Evolutionary conservation across 2,113 vertebrate genomes (phyloP), one percentile per base, ranked within the genome.

Genomic region (Prionailurus bengalensis): DNA sequence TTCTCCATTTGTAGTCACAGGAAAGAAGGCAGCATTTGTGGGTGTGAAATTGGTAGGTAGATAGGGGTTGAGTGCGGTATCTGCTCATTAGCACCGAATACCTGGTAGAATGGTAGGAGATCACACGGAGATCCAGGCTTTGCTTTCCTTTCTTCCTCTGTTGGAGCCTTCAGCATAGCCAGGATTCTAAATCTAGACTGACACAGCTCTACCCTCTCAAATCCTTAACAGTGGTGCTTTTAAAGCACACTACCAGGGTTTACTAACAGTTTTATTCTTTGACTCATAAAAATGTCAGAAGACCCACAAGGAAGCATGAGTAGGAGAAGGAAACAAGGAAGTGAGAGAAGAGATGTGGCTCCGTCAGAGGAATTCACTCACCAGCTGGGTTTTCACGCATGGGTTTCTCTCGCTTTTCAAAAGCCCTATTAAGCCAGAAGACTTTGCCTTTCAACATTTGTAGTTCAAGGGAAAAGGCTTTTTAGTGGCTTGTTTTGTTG

Each of bases 321-420:
- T 17, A 85, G 12, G 51, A 48, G 76, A 63, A 61, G 29, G 36
- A 36, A 76, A 31, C 3, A 7, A 81, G 70, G 42, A 86, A 21
- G 9, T 29, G 53, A 89, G 21, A 25, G 11, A 39, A 73, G 7
- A 61, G 14, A 21, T 9, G 48, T 48, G 45, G n/a, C 25, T 7
- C 53, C 4, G 0, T 19, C 10, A 31, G 51, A 48, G 25, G 39
- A 39, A 33, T n/a, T 14, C 5, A 0, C 21, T 27, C 12, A 17
- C 36, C 33, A 19, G 19, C 73, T 51, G 76, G 16, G 61, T 33
- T 65, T 93, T 87, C 76, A 33, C 15, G 19, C 23, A 10, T 51
- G 5, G 8, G 4, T 12, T 42, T 80, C 55, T 31, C 45, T 53
- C 9, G 31, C 12, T 80, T 73, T 45, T 39, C 58, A 42, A 68